Evolutionary conservation across 2,888 invertebrate genomes (phyloP), one percentile per base, ranked within the genome.

Genomic region (Erebia ligea): DNA sequence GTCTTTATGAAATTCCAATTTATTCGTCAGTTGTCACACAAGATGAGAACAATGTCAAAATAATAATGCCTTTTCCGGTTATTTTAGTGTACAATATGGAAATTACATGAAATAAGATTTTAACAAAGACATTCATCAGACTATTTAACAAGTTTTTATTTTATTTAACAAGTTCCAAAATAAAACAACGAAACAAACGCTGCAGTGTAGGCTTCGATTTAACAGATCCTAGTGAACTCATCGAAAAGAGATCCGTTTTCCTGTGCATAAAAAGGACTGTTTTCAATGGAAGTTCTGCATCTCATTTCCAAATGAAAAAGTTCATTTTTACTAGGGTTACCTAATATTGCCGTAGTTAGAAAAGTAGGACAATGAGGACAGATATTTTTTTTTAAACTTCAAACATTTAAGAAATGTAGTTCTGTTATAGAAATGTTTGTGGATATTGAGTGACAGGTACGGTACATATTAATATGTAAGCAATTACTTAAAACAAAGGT

Each of bases 291-390:
- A 63, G 50, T 57, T 71, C 19, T 52, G 62, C 50, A 63, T 54
- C 57, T 65, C 66, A 61, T 58, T 73, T 66, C 57, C 66, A 63
- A 69, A 68, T 58, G 66, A 68, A 71, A 65, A 68, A 68, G 25
- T 52, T 17, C 21, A 64, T 58, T 54, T 64, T 19, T 19, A 11
- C 17, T 66, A 56, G 65, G 65, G 54, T 40, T 56, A 42, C 15
- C 40, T 34, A 34, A 5, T 6, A 34, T 17, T 40, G 4, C 2
- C n/a, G 34, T 3, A 54, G 13, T 40, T 40, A n/a, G 1, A 40
- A 48, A 34, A 25, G 9, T 15, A 42, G 34, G 34, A 25, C 54
- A 19, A 19, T 9, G 17, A 48, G 15, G 10, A 6, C 13, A 52
- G n/a, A 52, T 5, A n/a, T n/a, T n/a, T n/a, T n/a, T n/a, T n/a